These are phyloP conservation scores for Sebastes kiyomatsui DNA, from an alignment of 2,797 vertebrate genomes.

Conservation along the genomic window DNA sequence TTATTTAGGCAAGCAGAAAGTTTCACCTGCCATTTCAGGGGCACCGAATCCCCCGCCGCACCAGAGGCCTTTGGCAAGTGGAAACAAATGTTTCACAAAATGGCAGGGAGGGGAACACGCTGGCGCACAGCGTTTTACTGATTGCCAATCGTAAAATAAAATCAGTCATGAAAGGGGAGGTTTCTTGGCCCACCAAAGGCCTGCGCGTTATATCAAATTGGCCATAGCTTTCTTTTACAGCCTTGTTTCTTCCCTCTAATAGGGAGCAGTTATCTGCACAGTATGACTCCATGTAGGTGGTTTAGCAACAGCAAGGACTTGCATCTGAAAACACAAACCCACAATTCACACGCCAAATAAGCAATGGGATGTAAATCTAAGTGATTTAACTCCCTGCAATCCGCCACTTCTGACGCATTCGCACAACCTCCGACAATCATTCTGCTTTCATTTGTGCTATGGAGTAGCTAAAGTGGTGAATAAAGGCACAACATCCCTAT, in stretches of 20 bases:
- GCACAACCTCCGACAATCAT: slow-evolving; percentile 59
- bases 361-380: slow-evolving; percentile 66
- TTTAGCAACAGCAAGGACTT: slow-evolving; percentile 82
- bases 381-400: slow-evolving; percentile 67
- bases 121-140: slow-evolving; percentile 85
- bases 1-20: slow-evolving; percentile 86
- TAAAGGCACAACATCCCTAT: slow-evolving; percentile 60
- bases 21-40: slow-evolving; percentile 84
- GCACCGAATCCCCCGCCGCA: slow-evolving; percentile 71
- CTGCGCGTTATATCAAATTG: slow-evolving; percentile 71
- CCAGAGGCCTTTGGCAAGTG: slow-evolving; percentile 81
- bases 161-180: slow-evolving; percentile 87
- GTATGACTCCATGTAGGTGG: slow-evolving; percentile 77
- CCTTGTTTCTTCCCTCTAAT: slow-evolving; percentile 82
- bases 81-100: slow-evolving; percentile 85
- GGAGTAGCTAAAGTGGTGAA: slow-evolving; percentile 56
- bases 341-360: slow-evolving; percentile 66
- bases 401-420: slow-evolving; percentile 56
- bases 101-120: slow-evolving; percentile 86
- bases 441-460: slow-evolving; percentile 72
- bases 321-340: slow-evolving; percentile 73
- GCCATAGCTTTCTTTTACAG: slow-evolving; percentile 71
- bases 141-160: slow-evolving; percentile 90
- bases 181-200: slow-evolving; percentile 67
- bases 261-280: slow-evolving; percentile 77